A percentile compares a stretch with the other conserved stretches of the same genome.
phyloP scores from a whole-genome alignment of 2,888 invertebrate genomes.

The Chydorus sphaericus region DNA sequence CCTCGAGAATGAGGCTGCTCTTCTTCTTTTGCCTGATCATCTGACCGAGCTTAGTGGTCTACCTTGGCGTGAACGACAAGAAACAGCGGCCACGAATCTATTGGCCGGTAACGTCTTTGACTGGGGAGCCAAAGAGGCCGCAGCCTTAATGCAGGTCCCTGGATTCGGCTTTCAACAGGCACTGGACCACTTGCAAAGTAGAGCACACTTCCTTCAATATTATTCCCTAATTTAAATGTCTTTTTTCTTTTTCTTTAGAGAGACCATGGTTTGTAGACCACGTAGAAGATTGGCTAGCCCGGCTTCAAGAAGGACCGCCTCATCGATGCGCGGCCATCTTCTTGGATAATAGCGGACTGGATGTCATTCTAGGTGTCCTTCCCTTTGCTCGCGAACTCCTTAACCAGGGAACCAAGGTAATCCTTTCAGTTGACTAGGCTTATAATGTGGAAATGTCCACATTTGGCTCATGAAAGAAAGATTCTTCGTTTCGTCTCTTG shows the following conservation, averaged over 20 bases:
- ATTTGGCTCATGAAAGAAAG: too few species aligned
- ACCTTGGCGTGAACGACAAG: constrained; percentile 30
- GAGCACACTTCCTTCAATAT: constrained; percentile 6
- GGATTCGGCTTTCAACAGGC: constrained; percentile 72
- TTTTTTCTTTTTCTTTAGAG: constrained; percentile 2
- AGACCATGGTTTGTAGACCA: constrained; percentile 84
- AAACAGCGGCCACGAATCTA: constrained; percentile 40
- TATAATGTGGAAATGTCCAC: too few species aligned
- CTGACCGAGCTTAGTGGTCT: constrained; percentile 54
- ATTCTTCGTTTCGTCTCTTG: too few species aligned
- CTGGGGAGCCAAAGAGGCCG: constrained; percentile 85
- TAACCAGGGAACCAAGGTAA: constrained; percentile 63
- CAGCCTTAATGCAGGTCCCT: constrained; percentile 59
- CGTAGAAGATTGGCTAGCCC: constrained; percentile 64
- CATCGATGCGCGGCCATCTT: constrained; percentile 85
- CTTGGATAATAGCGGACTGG: constrained; percentile 91
- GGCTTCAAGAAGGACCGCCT: constrained; percentile 39
- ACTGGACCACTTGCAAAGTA: constrained; percentile 58
- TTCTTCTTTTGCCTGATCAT: constrained; percentile 49
- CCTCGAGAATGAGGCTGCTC: constrained; percentile 67
- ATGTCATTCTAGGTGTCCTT: constrained; percentile 79
- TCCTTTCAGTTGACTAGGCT: too few species aligned
- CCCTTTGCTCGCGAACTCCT: constrained; percentile 78
- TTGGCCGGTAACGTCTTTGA: constrained; percentile 87
- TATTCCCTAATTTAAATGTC: constrained; percentile 5